Percentiles rank a stretch among this genome's conserved stretches.
Conservation (phyloP, 2,797 vertebrate species). For the Gephyroberyx darwinii region DNA sequence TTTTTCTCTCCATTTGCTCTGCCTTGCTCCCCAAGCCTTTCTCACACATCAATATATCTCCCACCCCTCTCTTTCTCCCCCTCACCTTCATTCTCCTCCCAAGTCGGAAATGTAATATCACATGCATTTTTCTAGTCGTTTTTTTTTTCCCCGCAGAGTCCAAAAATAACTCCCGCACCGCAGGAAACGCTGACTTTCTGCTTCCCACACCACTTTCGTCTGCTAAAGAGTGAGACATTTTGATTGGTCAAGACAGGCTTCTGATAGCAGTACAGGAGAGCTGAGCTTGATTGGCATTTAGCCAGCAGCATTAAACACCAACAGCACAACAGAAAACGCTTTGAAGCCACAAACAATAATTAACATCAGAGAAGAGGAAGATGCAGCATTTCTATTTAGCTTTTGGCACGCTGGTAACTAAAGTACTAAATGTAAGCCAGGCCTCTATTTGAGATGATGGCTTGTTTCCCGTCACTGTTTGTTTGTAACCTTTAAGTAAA, state of each 20-base stretch:
- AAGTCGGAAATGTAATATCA: constrained; percentile 77
- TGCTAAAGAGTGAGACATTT: constrained; percentile 62
- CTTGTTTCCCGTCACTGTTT: constrained; percentile 42
- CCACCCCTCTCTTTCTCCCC: constrained; percentile 18
- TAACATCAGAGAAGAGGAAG: constrained; percentile 60
- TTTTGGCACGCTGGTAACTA: constrained; percentile 48
- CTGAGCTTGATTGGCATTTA: constrained; percentile 67
- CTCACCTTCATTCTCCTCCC: constrained; percentile 17
- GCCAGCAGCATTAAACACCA: constrained; percentile 69
- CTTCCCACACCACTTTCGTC: constrained; percentile 60
- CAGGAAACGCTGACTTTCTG: constrained; percentile 75
- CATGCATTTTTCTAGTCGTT: constrained; percentile 45
- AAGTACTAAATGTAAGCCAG: constrained; percentile 27
- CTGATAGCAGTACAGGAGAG: constrained; percentile 62
- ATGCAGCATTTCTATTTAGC: constrained; percentile 59
- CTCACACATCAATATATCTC: constrained; percentile 62
- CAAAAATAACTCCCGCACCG: constrained; percentile 73
- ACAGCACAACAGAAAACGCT: constrained; percentile 55
- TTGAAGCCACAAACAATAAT: constrained; percentile 72
- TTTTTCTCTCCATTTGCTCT: constrained; percentile 50
- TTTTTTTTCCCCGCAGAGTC: constrained; percentile 32
- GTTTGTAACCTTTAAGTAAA: constrained; percentile 35
- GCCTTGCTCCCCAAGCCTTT: constrained; percentile 36
- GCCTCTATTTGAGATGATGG: constrained; percentile 36
- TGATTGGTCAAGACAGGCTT: constrained; percentile 75